These are phyloP conservation scores for Elysia crispata DNA, from an alignment of 2,888 invertebrate genomes.

Conservation along the genomic window DNA sequence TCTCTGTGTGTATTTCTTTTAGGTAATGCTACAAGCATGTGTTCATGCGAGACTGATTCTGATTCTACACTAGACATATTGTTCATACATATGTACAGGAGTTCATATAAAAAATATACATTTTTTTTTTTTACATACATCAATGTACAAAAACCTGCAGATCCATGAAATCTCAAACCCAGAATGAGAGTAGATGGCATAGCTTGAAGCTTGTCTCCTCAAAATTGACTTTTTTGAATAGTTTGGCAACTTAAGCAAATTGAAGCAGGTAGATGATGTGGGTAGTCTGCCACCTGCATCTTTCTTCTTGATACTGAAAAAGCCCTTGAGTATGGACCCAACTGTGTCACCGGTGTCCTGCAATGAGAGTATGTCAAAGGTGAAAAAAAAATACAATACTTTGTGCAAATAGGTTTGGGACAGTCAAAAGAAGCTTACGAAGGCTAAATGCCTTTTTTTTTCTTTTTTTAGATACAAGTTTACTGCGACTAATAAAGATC, in stretches of 20 bases:
- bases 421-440: neutral
- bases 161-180: slow-evolving; percentile 97
- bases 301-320: slow-evolving; percentile 90
- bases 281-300: slow-evolving; percentile 87
- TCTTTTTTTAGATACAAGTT: too few relatives aligned
- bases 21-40: too few relatives aligned
- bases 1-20: too few relatives aligned
- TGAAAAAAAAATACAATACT: slow-evolving; percentile 9
- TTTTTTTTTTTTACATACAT: too few relatives aligned
- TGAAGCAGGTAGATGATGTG: slow-evolving; percentile 99
- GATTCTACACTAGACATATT: too few relatives aligned
- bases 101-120: neutral
- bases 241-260: slow-evolving; percentile 95
- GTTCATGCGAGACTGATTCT: too few relatives aligned
- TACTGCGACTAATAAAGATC: too few relatives aligned
- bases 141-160: neutral
- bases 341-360: slow-evolving; percentile 82
- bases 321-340: slow-evolving; percentile 97
- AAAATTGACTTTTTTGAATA: slow-evolving; percentile 97
- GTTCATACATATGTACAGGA: too few relatives aligned
- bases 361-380: slow-evolving; percentile 41
- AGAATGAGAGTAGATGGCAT: slow-evolving; percentile 97
- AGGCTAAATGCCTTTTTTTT: too few relatives aligned
- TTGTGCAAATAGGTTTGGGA: neutral
- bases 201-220: slow-evolving; percentile 94